Conservation (phyloP, 64 coral and sea anemone species). For the Pachyseris speciosa region DNA sequence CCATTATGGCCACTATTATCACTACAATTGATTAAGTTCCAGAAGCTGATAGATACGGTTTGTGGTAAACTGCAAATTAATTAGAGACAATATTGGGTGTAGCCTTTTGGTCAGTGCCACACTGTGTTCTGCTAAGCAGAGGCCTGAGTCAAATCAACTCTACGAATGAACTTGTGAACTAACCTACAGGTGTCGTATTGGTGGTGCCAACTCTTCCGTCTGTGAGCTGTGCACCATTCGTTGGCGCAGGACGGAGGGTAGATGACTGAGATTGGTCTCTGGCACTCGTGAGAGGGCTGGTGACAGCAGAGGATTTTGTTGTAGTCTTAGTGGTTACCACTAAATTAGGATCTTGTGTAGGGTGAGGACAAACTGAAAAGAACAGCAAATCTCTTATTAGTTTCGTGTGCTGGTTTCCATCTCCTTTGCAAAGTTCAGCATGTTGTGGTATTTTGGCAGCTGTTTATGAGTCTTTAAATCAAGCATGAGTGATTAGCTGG, state of each 20-base stretch:
- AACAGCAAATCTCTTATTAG: not conserved
- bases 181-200: constrained; percentile 18
- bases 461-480: too few species aligned
- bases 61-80: too few species aligned
- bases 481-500: not conserved
- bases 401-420: too few species aligned
- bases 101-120: too few species aligned
- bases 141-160: not conserved
- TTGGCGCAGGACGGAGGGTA: not conserved
- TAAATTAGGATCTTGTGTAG: constrained; percentile 4
- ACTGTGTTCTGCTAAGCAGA: too few species aligned
- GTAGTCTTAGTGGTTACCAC: not conserved
- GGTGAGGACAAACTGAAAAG: constrained; percentile 32
- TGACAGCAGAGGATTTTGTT: not conserved
- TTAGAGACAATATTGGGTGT: too few species aligned
- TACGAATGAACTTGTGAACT: not conserved
- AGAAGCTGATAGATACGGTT: too few species aligned
- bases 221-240: not conserved
- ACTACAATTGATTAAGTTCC: too few species aligned
- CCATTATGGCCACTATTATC: too few species aligned
- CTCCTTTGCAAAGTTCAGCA: too few species aligned
- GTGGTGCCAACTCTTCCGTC: not conserved
- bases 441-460: too few species aligned
- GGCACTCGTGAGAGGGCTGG: not conserved
- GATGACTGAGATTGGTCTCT: not conserved